Conservation (phyloP, 2,113 vertebrate species). For the Rhinolophus sinicus region DNA sequence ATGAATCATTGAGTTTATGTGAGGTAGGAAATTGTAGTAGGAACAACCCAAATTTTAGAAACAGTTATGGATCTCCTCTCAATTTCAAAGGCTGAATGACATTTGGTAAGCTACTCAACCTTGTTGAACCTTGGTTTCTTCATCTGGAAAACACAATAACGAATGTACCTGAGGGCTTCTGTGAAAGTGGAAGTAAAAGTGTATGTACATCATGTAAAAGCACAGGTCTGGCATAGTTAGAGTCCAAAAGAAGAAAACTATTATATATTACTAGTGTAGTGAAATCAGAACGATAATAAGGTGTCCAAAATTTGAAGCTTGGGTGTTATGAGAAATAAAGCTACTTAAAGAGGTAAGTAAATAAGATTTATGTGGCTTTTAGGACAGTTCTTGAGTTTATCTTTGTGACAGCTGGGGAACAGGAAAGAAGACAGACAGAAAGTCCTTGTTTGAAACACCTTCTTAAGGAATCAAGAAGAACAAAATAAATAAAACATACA, state of each 20-base stretch:
- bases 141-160: neutral
- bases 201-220: neutral
- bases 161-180: neutral
- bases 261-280: neutral
- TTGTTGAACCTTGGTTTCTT: neutral
- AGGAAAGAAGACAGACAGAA: neutral
- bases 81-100: neutral
- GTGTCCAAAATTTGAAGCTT: neutral
- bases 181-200: neutral
- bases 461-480: neutral
- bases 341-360: neutral
- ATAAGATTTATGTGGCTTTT: neutral
- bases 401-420: neutral
- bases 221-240: neutral
- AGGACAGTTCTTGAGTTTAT: neutral
- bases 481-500: neutral
- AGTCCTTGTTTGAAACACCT: neutral
- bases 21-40: neutral
- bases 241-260: neutral
- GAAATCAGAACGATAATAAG: neutral
- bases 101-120: neutral
- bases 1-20: neutral
- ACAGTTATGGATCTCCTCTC: neutral
- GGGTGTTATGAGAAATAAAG: neutral
- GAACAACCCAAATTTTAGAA: slow-evolving; percentile 35